Conservation (phyloP, 2,113 vertebrate species). For the Pseudorasbora parva region DNA sequence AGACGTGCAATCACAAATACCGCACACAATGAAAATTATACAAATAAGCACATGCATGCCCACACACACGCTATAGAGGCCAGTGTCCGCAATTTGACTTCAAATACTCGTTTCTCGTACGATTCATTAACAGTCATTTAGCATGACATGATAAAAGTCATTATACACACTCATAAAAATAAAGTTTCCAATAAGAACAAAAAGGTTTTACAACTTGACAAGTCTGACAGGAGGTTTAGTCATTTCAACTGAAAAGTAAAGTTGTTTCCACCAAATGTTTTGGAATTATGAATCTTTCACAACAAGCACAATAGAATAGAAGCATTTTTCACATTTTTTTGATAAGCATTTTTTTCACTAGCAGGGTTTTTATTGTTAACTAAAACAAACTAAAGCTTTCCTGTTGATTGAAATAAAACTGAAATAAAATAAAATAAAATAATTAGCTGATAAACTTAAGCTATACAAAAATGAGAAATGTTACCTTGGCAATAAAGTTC, state of each 20-base stretch:
- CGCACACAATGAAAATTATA: conserved; percentile 35
- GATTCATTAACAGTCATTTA: conserved; percentile 9
- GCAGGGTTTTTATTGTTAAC: no score
- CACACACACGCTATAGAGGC: conserved; percentile 1
- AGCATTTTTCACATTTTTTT: no score
- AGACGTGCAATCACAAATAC: conserved; percentile 43
- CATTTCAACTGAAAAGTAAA: background rate
- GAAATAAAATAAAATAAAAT: no score
- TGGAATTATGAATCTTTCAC: no score
- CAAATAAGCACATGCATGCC: conserved; percentile 10
- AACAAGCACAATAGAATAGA: no score
- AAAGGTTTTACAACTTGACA: background rate
- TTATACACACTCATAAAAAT: background rate
- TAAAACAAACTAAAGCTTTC: no score
- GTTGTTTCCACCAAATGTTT: no score
- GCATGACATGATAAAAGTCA: conserved; percentile 13
- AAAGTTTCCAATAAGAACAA: background rate
- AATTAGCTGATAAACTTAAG: no score
- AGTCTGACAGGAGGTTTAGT: background rate
- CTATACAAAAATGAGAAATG: no score
- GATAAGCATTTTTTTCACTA: no score
- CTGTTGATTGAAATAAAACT: no score
- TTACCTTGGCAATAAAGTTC: no score
- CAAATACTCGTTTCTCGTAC: background rate
- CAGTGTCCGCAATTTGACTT: background rate